phyloP scores from a whole-genome alignment of 2,888 invertebrate species.

The Didymodactylos carnosus region DNA sequence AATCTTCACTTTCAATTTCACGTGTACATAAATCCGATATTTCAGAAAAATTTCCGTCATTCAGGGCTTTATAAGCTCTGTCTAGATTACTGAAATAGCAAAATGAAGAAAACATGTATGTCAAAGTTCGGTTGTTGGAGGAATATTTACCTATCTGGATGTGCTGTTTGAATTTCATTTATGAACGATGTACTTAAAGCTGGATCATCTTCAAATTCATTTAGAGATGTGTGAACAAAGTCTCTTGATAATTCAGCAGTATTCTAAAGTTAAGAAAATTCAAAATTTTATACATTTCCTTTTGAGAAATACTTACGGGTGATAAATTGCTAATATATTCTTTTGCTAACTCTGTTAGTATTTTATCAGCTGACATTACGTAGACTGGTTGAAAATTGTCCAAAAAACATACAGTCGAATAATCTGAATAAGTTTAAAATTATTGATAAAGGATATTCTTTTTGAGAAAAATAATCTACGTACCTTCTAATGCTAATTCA shows the following conservation, averaged over 20 bases:
- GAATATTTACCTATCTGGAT: no score
- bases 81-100: slow-evolving; percentile 43
- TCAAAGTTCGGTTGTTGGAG: no score
- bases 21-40: slow-evolving; percentile 58
- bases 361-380: not conserved
- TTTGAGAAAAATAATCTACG: not conserved
- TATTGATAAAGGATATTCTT: not conserved
- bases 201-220: slow-evolving; percentile 68
- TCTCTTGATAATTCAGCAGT: slow-evolving; percentile 60
- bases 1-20: slow-evolving; percentile 41
- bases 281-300: not conserved
- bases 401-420: not conserved
- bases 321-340: not conserved
- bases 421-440: not conserved
- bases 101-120: not conserved
- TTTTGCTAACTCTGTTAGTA: not conserved
- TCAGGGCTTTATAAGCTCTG: slow-evolving; percentile 50
- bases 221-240: slow-evolving; percentile 66
- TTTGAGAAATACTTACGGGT: not conserved
- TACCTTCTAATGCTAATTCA: slow-evolving; percentile 53
- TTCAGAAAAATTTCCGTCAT: slow-evolving; percentile 52
- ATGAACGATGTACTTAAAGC: slow-evolving; percentile 39
- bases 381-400: not conserved
- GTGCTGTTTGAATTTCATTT: slow-evolving; percentile 16
- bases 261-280: not conserved